Conservation (phyloP, 1,140 invertebrate genomes). For the Delia radicum region DNA sequence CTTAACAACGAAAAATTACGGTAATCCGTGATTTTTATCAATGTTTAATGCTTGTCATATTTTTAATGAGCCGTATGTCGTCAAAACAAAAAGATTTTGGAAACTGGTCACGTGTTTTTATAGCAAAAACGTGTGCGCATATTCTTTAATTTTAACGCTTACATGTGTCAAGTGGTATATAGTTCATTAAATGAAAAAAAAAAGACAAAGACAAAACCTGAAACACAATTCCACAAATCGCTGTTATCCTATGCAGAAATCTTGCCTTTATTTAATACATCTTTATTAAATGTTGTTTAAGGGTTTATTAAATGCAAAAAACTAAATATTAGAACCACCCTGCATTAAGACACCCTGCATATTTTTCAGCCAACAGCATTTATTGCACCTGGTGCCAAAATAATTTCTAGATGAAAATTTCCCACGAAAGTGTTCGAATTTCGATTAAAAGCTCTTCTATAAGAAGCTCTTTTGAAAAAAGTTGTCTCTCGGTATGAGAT, state of each 20-base stretch:
- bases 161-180: neutral
- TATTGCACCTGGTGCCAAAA: constrained; percentile 14
- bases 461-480: neutral
- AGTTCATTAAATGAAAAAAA: neutral
- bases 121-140: neutral
- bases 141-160: neutral
- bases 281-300: neutral
- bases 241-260: neutral
- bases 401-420: neutral
- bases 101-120: constrained; percentile 2
- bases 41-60: constrained; percentile 5
- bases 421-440: neutral
- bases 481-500: neutral
- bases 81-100: neutral
- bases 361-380: constrained; percentile 1
- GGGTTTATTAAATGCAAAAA: neutral
- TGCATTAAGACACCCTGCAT: too few species aligned
- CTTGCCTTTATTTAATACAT: neutral
- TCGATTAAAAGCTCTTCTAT: too few species aligned
- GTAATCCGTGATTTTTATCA: constrained; percentile 19
- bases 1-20: neutral
- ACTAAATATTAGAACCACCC: constrained; percentile 4
- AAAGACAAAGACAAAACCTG: neutral
- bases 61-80: constrained; percentile 19
- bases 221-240: neutral